Conservation (phyloP, 35 echinoderm and acorn worm species). For the Lytechinus variegatus region DNA sequence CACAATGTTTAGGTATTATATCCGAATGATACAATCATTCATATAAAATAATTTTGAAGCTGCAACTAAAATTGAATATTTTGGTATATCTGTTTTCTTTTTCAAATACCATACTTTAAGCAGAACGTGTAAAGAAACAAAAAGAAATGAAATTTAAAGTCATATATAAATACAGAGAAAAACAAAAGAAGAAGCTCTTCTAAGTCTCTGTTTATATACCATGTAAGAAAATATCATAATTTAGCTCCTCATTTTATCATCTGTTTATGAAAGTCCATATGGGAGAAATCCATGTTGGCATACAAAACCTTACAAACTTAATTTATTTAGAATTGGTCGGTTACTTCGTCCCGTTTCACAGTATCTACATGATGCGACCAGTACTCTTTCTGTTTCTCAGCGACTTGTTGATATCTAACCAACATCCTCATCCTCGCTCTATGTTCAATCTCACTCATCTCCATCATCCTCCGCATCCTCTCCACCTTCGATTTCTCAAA, state of each 20-base stretch:
- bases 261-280: neutral
- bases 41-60: no score
- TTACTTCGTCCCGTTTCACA: neutral
- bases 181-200: neutral
- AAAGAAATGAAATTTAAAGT: neutral
- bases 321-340: neutral
- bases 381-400: slow-evolving; percentile 53
- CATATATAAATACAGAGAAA: neutral
- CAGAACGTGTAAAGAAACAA: no score
- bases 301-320: neutral
- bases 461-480: slow-evolving; percentile 37
- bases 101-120: no score
- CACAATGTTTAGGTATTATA: no score
- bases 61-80: no score
- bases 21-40: no score
- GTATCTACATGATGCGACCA: slow-evolving; percentile 6
- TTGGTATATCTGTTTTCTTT: no score
- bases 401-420: slow-evolving; percentile 40
- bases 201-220: neutral
- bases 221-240: neutral
- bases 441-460: slow-evolving; percentile 44
- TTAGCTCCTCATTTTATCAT: neutral
- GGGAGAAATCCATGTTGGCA: neutral
- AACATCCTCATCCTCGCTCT: slow-evolving; percentile 39
- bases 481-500: slow-evolving; percentile 36